A percentile compares a stretch with the other conserved stretches of the same genome.
These are phyloP conservation scores for Yoshiicerus persimilis DNA, from an alignment of 1,140 invertebrate species.

Conservation along the genomic window DNA sequence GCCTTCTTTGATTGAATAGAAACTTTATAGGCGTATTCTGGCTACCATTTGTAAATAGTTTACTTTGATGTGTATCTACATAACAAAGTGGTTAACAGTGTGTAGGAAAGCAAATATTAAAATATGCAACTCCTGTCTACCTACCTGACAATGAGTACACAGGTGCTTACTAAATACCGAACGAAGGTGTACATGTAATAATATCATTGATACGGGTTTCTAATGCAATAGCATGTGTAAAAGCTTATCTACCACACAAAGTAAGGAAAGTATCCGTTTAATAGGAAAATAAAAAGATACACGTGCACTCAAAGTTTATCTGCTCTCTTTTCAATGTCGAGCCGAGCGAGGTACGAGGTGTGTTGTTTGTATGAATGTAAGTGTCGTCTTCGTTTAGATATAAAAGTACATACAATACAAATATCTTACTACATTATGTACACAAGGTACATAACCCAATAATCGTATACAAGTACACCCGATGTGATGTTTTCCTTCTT, in stretches of 20 bases:
- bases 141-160: no score
- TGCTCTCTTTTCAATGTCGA: neutral
- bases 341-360: neutral
- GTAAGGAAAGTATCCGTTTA: neutral
- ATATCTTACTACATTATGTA: neutral
- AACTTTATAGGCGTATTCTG: no score
- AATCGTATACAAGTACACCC: neutral
- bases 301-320: neutral
- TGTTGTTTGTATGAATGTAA: neutral
- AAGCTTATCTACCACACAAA: neutral
- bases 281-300: neutral
- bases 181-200: neutral
- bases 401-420: neutral
- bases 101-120: no score
- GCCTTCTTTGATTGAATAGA: neutral
- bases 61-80: no score
- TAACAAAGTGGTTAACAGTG: no score
- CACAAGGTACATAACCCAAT: neutral
- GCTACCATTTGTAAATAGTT: no score
- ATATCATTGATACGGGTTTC: neutral
- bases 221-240: neutral
- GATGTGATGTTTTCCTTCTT: neutral
- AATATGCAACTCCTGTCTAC: no score
- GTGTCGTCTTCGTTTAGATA: neutral
- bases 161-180: neutral